Evolutionary conservation across 2,113 vertebrate genomes (phyloP).

Genomic region (Hydrolagus affinis): DNA sequence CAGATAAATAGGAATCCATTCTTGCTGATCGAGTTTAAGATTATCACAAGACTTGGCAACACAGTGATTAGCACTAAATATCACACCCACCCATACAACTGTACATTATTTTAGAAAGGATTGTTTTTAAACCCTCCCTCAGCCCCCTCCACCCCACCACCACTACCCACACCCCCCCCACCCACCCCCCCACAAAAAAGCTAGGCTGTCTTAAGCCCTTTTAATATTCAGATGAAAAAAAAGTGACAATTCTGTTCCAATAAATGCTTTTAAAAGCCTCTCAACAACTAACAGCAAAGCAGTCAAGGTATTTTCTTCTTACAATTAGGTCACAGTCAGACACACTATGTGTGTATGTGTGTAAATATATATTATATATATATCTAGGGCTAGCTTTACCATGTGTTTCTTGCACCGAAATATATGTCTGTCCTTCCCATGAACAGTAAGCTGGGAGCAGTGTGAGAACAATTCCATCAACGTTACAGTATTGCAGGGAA

Average conservation of each 20-base stretch:
- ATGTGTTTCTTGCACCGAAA: neutral
- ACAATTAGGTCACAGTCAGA: neutral
- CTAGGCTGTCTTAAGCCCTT: too few species aligned
- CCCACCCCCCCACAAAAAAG: too few species aligned
- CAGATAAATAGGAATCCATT: neutral
- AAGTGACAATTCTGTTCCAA: too few species aligned
- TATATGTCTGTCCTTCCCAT: neutral
- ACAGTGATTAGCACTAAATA: too few species aligned
- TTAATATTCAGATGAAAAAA: too few species aligned
- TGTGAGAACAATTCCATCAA: neutral
- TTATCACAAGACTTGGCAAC: neutral
- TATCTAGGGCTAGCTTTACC: too few species aligned
- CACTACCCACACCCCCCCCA: too few species aligned
- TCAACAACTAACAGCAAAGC: too few species aligned
- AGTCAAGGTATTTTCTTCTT: neutral
- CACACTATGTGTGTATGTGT: neutral
- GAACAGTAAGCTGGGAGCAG: neutral
- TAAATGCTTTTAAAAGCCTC: too few species aligned
- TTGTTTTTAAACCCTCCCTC: constrained; percentile 21
- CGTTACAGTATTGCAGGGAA: neutral
- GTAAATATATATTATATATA: too few species aligned
- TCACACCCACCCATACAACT: too few species aligned
- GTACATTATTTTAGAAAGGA: too few species aligned
- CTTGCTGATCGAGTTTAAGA: neutral
- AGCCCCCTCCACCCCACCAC: neutral